These are phyloP conservation scores for Drosophila quinaria DNA, from an alignment of 2,888 invertebrate genomes.

Conservation along the genomic window DNA sequence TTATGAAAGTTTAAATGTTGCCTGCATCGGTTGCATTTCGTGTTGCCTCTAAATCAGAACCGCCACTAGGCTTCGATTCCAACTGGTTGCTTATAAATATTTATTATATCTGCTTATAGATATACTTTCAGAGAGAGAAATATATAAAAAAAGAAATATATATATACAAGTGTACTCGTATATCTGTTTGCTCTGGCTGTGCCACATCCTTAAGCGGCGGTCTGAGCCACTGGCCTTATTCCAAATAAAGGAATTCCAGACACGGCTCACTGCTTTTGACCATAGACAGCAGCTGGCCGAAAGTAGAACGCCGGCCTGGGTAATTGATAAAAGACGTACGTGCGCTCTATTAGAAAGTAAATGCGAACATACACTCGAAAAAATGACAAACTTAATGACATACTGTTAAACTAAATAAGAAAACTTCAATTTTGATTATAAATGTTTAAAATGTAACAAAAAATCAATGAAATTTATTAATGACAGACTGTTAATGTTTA, in stretches of 20 bases:
- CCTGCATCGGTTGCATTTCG: conserved; percentile 65
- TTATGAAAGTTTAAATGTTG: conserved; percentile 77
- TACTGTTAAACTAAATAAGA: not conserved
- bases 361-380: conserved; percentile 44
- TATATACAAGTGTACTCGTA: not conserved
- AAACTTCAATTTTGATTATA: not conserved
- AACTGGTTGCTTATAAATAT: conserved; percentile 77
- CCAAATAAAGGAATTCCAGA: conserved; percentile 65
- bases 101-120: conserved; percentile 64
- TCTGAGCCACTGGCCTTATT: conserved; percentile 74
- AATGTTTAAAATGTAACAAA: not conserved
- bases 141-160: not conserved
- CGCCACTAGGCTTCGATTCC: conserved; percentile 65
- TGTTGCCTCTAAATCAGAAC: conserved; percentile 75
- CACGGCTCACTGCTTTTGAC: conserved; percentile 47
- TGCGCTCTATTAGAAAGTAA: conserved; percentile 75
- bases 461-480: no score
- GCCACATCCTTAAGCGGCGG: conserved; percentile 70
- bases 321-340: conserved; percentile 64
- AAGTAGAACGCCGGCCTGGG: conserved; percentile 65
- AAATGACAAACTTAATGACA: conserved; percentile 5
- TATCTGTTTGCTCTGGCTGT: conserved; percentile 21
- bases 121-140: conserved; percentile 18
- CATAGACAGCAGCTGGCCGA: conserved; percentile 60
- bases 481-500: no score